phyloP scores from a whole-genome alignment of 2,113 vertebrate species.

The Fulmarus glacialis region DNA sequence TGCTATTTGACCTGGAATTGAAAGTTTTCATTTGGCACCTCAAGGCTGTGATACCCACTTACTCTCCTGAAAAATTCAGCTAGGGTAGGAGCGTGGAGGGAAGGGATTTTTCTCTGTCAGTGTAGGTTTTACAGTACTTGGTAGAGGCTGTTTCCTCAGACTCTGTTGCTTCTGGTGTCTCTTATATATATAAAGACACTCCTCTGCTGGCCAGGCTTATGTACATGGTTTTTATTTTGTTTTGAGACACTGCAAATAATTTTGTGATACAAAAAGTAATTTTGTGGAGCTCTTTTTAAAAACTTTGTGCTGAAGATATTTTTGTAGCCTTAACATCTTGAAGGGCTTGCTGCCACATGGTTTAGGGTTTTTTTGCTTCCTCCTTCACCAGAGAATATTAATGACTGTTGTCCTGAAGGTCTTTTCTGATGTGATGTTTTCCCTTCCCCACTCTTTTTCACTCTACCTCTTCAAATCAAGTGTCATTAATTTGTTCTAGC shows the following conservation, averaged over 20 bases:
- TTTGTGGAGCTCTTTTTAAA: neutral
- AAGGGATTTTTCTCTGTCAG: neutral
- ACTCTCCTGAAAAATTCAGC: neutral
- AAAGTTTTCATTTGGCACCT: neutral
- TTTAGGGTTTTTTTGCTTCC: neutral
- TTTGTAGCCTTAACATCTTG: neutral
- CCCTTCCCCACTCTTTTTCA: neutral
- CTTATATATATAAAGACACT: neutral
- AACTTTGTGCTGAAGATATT: neutral
- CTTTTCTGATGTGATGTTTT: neutral
- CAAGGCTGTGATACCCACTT: neutral
- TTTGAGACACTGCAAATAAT: neutral
- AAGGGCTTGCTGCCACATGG: neutral
- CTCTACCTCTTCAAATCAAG: neutral
- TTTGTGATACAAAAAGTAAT: neutral
- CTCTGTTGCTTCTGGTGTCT: neutral
- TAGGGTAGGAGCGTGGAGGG: neutral
- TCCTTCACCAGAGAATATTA: neutral
- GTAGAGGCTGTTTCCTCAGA: neutral
- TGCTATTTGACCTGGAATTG: neutral
- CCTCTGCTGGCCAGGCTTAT: neutral
- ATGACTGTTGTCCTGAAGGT: neutral
- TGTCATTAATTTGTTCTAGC: slow-evolving; percentile 31
- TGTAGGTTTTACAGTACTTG: neutral
- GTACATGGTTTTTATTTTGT: neutral